These are phyloP conservation scores for Pteropus rufus DNA, from an alignment of 2,797 vertebrate species.

Conservation along the genomic window DNA sequence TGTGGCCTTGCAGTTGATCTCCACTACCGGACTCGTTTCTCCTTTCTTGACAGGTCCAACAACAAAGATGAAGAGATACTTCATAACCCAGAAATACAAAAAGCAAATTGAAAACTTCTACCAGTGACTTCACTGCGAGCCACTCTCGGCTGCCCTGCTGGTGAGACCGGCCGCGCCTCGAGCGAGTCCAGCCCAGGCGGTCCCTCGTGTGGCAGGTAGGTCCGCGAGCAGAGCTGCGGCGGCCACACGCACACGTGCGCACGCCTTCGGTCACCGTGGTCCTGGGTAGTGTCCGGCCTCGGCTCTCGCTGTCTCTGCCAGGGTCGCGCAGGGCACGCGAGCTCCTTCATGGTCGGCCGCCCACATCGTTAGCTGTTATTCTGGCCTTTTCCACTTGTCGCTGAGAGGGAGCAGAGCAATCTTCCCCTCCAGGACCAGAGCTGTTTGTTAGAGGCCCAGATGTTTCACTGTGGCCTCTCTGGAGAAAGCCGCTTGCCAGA, in stretches of 20 bases:
- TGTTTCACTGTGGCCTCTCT: not conserved
- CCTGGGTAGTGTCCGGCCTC: accelerated
- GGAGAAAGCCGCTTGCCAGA: not conserved
- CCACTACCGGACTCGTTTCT: not conserved
- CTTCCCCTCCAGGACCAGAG: not conserved
- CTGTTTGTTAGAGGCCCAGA: not conserved
- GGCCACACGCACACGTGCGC: accelerated
- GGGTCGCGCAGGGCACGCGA: accelerated
- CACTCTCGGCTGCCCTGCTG: accelerated
- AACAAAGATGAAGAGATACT: slow-evolving; percentile 91
- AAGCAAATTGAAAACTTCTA: slow-evolving; percentile 90
- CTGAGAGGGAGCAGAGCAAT: not conserved
- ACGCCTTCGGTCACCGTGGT: accelerated
- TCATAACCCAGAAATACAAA: slow-evolving; percentile 90
- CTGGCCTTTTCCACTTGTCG: not conserved
- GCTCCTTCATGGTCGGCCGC: accelerated
- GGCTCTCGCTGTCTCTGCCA: accelerated
- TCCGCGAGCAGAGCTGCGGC: not conserved
- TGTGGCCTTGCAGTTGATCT: accelerated
- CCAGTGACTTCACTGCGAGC: not conserved
- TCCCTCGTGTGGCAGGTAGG: not conserved
- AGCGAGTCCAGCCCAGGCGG: accelerated
- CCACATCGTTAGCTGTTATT: not conserved
- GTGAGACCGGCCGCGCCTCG: not conserved
- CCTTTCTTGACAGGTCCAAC: slow-evolving; percentile 87